Base-by-base conservation (phyloP, 2,113 vertebrate genomes). In the Noctilio leporinus region DNA sequence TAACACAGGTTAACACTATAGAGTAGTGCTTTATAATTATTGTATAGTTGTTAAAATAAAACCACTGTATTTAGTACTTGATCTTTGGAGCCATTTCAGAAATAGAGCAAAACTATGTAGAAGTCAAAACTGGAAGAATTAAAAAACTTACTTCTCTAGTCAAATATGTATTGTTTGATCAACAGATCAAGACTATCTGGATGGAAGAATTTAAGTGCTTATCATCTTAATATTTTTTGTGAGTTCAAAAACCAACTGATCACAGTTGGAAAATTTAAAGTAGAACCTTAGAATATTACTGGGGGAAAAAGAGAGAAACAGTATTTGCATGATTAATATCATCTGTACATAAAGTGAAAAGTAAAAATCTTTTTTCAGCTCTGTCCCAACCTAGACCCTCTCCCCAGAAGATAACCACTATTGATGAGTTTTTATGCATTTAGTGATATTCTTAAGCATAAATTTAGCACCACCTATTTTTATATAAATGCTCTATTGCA, bases 161-260 rank as follows among this genome's bases (percentile, higher is more conserved):
- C 26, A 86, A 45, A 47, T 89, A 35, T 51, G 0, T 86, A 69
- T 45, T 86, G 6, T 81, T 57, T 81, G 77, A 62, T 5, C 35
- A 28, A 85, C 47, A 55, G 40, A 59, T 57, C 35, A 89, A 65
- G 30, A 80, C n/a, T 84, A 87, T 64, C 30, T 95, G 7, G 0
- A 28, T 94, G 94, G 53, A 87, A 93, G 30, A 81, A 85, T 75
- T 67, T 47, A 93, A 88, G n/a, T 91, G 4, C 14, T 76, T 69
- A 82, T 43, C 19, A 53, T 40, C n/a, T n/a, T n/a, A 69, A 69
- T 86, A 45, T 38, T 95, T 92, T 86, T 11, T 93, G 19, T 75
- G 38, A 76, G n/a, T 91, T 40, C 85, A 95, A 92, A 83, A 86
- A 11, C 19, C 26, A 83, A 7, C 4, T 67, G 5, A 22, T 64